Base-by-base conservation (phyloP, 2,888 invertebrate species). In the Drosophila leonis region DNA sequence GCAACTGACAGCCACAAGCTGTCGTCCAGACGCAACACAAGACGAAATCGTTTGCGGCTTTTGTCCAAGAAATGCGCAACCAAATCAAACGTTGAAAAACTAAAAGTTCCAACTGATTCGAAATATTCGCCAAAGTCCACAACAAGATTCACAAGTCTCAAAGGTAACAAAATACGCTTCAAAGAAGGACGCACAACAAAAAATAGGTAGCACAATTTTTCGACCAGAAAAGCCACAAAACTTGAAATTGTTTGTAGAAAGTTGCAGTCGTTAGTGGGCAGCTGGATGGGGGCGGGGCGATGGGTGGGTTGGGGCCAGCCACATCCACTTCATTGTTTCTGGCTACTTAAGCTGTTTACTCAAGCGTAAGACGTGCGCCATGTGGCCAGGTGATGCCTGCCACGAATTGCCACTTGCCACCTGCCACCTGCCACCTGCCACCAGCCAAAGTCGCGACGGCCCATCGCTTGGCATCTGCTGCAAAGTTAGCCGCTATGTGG, bases 61-160 rank as follows among this genome's bases (percentile, higher is more conserved):
- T 76, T 62, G 74, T 72, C 72, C 83, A 84, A 82, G 80, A 78
- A 84, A 75, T 87, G 82, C 80, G 80, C 87, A 84, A 69, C 72
- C 65, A 80, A 78, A 80, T 84, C 74, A 80, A 67, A 73, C 76
- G 60, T 46, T 57, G 57, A 65, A 60, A 74, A 71, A 59, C 57
- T 56, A 24, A 33, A 29, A n/a, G 4, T 20, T 31, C 15, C 18
- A 54, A n/a, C 56, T 39, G 31, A 24, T 49, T 49, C 41, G 54
- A 55, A 31, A 39, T 62, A 54, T 66, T 61, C 27, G 24, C 12
- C 15, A 29, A 41, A 65, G 5, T 20, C 49, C n/a, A 3, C 18
- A 64, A 18, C 54, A 48, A 54, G 51, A 52, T 37, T 55, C 35
- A 49, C 27, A 42, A 44, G 41, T 52, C 46, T 42, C 54, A 61